Base-by-base conservation (phyloP, 2,797 vertebrate species). In the Sorex maritimensis region DNA sequence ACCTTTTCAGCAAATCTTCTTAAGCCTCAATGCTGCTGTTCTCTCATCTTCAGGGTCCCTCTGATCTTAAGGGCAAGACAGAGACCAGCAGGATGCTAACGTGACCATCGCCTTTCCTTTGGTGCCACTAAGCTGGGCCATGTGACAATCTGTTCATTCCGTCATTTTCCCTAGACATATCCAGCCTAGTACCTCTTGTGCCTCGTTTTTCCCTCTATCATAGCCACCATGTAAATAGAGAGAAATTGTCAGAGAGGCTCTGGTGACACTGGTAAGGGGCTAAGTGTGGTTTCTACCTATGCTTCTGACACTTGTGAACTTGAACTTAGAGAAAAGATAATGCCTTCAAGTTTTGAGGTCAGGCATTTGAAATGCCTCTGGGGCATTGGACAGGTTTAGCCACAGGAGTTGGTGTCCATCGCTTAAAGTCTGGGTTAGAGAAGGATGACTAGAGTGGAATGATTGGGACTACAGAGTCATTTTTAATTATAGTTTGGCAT, bases 401-500 rank as follows among this genome's bases (percentile, higher is more conserved):
- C 24, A 71, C 1, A 79, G 10, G 13, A 17, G 19, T 0, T 13
- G 10, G 21, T 26, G 17, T 19, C 30, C 38, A 2, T 9, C 0
- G 75, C 41, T 65, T 24, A 77, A 74, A 74, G 24, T 19, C 46
- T 58, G 55, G 30, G 23, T 5, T 81, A 52, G 7, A 80, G 15
- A 11, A 4, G n/a, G 13, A 15, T 71, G 69, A 10, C 2, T 5
- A 14, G n/a, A 30, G 12, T n/a, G 15, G 15, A 85, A 6, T 65
- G 38, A 77, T 6, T 71, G 24, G 34, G 10, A 30, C 44, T 13
- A 72, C 4, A 19, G 1, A 74, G 12, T 11, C 17, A 69, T 9
- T 19, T 15, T 34, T 34, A 34, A 34, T 1, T 9, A 24, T 5
- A 28, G 5, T n/a, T 8, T 9, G 1, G 28, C 6, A 2, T 10